Evolutionary conservation across 2,888 invertebrate genomes (phyloP).

Genomic region (Pandemis corylana): DNA sequence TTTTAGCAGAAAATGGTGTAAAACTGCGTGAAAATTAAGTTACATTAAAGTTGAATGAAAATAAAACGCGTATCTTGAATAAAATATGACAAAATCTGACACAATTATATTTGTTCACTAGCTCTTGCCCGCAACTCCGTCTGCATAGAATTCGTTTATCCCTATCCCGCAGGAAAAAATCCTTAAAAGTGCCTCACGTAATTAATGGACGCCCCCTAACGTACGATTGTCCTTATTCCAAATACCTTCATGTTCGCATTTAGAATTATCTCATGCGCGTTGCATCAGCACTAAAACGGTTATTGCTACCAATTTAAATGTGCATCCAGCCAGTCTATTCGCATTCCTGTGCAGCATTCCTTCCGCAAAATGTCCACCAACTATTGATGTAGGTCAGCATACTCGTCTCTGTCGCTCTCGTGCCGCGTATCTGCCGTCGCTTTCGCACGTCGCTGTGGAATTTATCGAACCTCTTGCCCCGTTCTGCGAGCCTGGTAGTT

Average conservation of each 20-base stretch:
- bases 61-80: too few species aligned
- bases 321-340: slow-evolving; percentile 17
- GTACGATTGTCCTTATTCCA: too few species aligned
- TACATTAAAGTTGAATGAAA: too few species aligned
- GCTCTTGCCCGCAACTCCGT: too few species aligned
- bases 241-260: not conserved
- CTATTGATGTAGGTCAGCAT: slow-evolving; percentile 79
- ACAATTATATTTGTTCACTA: too few species aligned
- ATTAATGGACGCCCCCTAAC: too few species aligned
- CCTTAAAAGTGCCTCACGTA: too few species aligned
- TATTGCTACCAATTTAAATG: slow-evolving; percentile 18
- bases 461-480: slow-evolving; percentile 62
- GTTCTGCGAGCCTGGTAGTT: slow-evolving; percentile 47
- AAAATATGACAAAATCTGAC: too few species aligned
- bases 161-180: too few species aligned
- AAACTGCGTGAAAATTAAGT: too few species aligned
- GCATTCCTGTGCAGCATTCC: slow-evolving; percentile 56
- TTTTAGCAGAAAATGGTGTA: too few species aligned
- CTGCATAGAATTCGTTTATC: too few species aligned
- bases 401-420: slow-evolving; percentile 54
- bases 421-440: slow-evolving; percentile 45
- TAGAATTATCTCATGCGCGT: slow-evolving; percentile 15
- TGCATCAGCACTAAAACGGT: slow-evolving; percentile 19
- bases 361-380: slow-evolving; percentile 61
- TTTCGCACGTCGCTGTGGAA: slow-evolving; percentile 57